Evolutionary conservation across 1,140 invertebrate genomes (phyloP).

Genomic region (Nasonia giraulti): DNA sequence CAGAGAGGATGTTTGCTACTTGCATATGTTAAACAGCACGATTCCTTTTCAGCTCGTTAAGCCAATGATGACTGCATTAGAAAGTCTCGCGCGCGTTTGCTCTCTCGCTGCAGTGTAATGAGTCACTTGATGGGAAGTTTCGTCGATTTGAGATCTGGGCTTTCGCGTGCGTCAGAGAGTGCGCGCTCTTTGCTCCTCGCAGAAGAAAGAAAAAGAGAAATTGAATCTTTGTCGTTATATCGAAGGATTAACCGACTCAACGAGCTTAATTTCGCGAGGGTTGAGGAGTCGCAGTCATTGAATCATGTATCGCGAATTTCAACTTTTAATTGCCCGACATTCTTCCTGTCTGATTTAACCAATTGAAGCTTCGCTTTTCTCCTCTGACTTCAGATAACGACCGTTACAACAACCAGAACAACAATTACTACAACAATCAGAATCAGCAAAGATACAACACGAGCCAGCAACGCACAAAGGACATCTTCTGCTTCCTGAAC

Average conservation of each 20-base stretch:
- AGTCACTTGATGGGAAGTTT: constrained; percentile 31
- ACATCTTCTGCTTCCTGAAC: not conserved
- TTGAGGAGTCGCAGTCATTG: constrained; percentile 14
- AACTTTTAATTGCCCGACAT: constrained; percentile 38
- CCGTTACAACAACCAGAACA: not conserved
- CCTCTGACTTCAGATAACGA: not conserved
- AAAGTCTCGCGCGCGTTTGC: not conserved
- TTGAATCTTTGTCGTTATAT: not conserved
- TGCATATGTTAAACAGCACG: not conserved
- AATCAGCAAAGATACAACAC: not conserved
- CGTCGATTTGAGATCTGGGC: not conserved
- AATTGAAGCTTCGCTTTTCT: constrained; percentile 26
- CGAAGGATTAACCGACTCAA: not conserved
- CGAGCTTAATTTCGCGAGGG: not conserved
- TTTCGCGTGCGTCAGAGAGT: too few relatives aligned
- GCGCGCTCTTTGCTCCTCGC: too few relatives aligned
- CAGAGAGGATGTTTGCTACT: not conserved
- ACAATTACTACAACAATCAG: not conserved
- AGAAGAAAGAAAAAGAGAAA: not conserved
- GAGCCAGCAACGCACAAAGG: not conserved
- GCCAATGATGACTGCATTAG: constrained; percentile 10
- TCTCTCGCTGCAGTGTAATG: not conserved
- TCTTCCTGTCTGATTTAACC: constrained; percentile 44
- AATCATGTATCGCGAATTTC: constrained; percentile 40
- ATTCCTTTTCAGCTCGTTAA: constrained; percentile 15